Evolutionary conservation across 2,797 vertebrate genomes (phyloP).

Genomic region (Dallia pectoralis): DNA sequence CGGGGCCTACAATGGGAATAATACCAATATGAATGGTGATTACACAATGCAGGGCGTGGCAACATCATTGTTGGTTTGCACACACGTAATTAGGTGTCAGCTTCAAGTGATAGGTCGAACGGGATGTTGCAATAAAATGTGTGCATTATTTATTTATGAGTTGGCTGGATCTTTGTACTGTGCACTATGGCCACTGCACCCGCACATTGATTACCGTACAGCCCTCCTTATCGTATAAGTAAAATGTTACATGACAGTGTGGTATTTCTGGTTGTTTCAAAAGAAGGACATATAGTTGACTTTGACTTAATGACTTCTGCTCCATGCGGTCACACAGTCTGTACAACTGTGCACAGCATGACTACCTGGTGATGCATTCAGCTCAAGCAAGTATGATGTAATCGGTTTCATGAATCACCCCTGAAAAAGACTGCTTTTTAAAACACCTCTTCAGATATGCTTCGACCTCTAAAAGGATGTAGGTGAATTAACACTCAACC

Average conservation of each 20-base stretch:
- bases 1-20: neutral
- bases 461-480: neutral
- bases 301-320: neutral
- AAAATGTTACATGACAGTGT: neutral
- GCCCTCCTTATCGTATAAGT: neutral
- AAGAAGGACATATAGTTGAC: neutral
- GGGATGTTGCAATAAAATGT: neutral
- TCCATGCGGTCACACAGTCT: neutral
- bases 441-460: neutral
- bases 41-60: constrained; percentile 14
- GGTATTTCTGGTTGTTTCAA: neutral
- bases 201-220: neutral
- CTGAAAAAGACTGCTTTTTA: neutral
- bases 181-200: neutral
- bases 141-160: constrained; percentile 4
- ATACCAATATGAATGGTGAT: neutral
- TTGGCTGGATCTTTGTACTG: neutral
- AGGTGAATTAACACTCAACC: neutral
- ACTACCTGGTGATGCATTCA: neutral
- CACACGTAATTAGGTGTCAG: neutral
- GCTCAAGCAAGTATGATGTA: neutral
- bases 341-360: neutral
- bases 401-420: neutral
- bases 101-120: neutral
- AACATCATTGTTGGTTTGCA: neutral